These are phyloP conservation scores for Pseudanteris insignis DNA, from an alignment of 2,888 invertebrate species.

Conservation along the genomic window DNA sequence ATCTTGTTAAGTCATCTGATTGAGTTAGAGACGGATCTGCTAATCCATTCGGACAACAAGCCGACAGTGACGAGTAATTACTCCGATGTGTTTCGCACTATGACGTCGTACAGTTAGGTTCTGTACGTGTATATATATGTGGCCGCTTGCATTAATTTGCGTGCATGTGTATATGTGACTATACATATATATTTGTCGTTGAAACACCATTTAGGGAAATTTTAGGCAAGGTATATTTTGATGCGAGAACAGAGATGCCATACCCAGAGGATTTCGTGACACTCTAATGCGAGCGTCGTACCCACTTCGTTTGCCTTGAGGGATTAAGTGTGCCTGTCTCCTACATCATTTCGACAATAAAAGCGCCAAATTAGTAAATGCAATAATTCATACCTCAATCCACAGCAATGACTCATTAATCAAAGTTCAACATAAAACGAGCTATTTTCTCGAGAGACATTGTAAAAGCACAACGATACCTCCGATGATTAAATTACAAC, in stretches of 20 bases:
- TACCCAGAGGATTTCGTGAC: slow-evolving; percentile 25
- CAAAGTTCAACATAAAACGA: no score
- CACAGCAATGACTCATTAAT: no score
- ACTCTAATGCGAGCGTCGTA: slow-evolving; percentile 2
- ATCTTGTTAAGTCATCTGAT: slow-evolving; percentile 28
- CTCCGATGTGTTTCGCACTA: slow-evolving; percentile 29
- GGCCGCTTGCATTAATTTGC: slow-evolving; percentile 19
- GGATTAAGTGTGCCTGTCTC: slow-evolving; percentile 27
- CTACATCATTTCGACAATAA: slow-evolving; percentile 17
- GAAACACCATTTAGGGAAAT: slow-evolving; percentile 33
- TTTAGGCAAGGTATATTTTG: slow-evolving; percentile 25
- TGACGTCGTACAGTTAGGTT: no score
- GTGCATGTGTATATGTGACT: no score
- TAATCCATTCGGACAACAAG: slow-evolving; percentile 37
- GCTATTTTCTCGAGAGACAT: no score
- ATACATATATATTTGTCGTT: slow-evolving; percentile 18
- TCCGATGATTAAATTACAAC: no score
- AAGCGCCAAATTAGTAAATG: slow-evolving; percentile 5
- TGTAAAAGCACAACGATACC: no score
- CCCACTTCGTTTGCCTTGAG: slow-evolving; percentile 22
- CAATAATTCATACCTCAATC: slow-evolving; percentile 8
- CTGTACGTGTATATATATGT: slow-evolving; percentile 8
- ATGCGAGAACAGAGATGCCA: slow-evolving; percentile 22
- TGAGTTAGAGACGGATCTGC: slow-evolving; percentile 27
- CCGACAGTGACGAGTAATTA: slow-evolving; percentile 36